phyloP scores from a whole-genome alignment of 2,888 invertebrate species.

The Myathropa florea region DNA sequence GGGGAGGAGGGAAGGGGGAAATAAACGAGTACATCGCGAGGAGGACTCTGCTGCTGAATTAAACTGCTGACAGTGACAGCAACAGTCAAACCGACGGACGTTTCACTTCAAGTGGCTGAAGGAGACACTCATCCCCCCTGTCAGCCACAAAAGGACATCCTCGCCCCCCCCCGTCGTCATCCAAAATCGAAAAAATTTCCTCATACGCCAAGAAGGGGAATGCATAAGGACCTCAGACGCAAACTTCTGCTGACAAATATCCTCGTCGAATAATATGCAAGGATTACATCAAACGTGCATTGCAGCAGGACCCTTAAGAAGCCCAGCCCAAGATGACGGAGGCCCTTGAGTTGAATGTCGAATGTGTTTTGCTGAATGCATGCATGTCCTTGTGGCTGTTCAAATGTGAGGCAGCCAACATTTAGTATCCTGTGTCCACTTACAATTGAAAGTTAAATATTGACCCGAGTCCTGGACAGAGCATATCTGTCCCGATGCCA shows the following conservation, averaged over 20 bases:
- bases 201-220: neutral
- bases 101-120: constrained; percentile 45
- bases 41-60: constrained; percentile 16
- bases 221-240: neutral
- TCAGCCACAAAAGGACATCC: neutral
- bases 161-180: neutral
- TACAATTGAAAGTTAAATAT: constrained; percentile 66
- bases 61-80: constrained; percentile 68
- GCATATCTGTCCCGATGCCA: constrained; percentile 54
- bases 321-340: constrained; percentile 24
- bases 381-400: constrained; percentile 33
- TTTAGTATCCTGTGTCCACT: constrained; percentile 44
- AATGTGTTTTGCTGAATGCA: constrained; percentile 21
- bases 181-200: neutral
- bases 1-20: neutral
- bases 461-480: constrained; percentile 47
- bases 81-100: constrained; percentile 52
- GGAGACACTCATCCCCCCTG: too few relatives aligned
- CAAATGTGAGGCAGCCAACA: neutral
- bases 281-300: constrained; percentile 36
- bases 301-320: constrained; percentile 45
- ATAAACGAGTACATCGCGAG: neutral
- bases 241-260: constrained; percentile 53
- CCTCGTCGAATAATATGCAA: constrained; percentile 53
- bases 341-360: constrained; percentile 25